phyloP scores from a whole-genome alignment of 2,888 invertebrate species.

The Acronicta psi region DNA sequence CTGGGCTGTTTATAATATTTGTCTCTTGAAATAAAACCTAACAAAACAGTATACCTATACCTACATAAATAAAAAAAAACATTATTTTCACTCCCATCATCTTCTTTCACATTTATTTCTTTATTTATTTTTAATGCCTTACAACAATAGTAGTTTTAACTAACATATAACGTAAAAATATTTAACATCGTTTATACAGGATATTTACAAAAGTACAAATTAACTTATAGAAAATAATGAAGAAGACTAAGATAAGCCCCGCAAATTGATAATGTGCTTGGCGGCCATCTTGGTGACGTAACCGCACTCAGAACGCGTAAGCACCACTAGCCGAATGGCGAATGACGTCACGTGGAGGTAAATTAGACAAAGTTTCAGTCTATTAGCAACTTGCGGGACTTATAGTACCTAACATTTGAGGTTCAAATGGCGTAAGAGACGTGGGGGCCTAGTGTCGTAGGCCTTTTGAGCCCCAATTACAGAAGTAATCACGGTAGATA shows the following conservation, averaged over 20 bases:
- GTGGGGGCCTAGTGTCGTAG: background rate
- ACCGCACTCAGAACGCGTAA: no score
- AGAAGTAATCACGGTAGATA: no score
- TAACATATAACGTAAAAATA: slow-evolving; percentile 56
- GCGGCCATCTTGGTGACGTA: no score
- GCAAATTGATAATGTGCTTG: no score
- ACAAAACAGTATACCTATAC: no score
- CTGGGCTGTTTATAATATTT: no score
- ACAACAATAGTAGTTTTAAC: slow-evolving; percentile 54
- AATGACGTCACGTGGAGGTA: no score
- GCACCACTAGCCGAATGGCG: no score
- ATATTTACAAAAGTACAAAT: slow-evolving; percentile 57
- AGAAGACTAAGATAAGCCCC: slow-evolving; percentile 19
- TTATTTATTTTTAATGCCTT: slow-evolving; percentile 52
- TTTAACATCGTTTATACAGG: slow-evolving; percentile 56
- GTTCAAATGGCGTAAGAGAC: background rate
- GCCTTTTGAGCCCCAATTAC: background rate
- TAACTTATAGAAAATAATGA: slow-evolving; percentile 49
- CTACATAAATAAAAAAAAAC: slow-evolving; percentile 31
- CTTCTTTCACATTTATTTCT: slow-evolving; percentile 49
- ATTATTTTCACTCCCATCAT: slow-evolving; percentile 77
- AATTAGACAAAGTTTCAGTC: no score
- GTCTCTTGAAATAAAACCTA: no score
- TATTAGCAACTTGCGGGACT: no score
- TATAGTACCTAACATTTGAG: no score